These are phyloP conservation scores for Seladonia tumulorum DNA, from an alignment of 2,888 invertebrate species.

Conservation along the genomic window DNA sequence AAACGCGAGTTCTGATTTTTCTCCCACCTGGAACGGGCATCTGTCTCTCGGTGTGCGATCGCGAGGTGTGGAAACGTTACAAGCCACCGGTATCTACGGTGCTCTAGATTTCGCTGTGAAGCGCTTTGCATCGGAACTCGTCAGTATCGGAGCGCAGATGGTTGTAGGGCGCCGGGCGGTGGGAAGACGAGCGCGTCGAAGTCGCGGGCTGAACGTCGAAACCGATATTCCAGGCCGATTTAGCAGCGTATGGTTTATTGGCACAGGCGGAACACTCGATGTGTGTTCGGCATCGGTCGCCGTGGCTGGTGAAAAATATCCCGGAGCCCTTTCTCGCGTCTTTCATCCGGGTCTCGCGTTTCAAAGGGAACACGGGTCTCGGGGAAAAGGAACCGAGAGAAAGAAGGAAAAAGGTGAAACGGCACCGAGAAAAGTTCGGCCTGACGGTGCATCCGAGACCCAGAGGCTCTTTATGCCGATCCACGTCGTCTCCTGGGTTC, in stretches of 20 bases:
- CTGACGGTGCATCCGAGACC: conserved; percentile 62
- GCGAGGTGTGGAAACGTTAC: not conserved
- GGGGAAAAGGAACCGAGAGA: not conserved
- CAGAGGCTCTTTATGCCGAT: conserved; percentile 62
- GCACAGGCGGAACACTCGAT: conserved; percentile 22
- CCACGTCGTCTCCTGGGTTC: conserved; percentile 36
- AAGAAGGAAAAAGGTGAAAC: conserved; percentile 18
- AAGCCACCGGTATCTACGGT: not conserved
- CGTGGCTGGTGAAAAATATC: conserved; percentile 46
- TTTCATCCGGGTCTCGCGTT: conserved; percentile 52
- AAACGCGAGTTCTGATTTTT: not conserved
- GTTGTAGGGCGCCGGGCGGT: not conserved
- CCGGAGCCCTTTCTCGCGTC: conserved; percentile 35
- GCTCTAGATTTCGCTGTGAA: not conserved
- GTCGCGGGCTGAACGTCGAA: conserved; percentile 45
- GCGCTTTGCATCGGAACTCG: not conserved
- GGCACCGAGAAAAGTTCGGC: conserved; percentile 58
- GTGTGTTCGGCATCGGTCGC: conserved; percentile 10
- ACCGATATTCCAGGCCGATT: conserved; percentile 54
- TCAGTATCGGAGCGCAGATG: conserved; percentile 9
- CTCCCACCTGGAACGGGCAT: not conserved
- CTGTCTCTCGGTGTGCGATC: not conserved
- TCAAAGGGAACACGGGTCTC: conserved; percentile 38
- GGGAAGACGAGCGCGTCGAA: conserved; percentile 13
- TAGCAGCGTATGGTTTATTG: conserved; percentile 42